A percentile compares a stretch with the other conserved stretches of the same genome.
Conservation (phyloP, 2,888 invertebrate genomes). For the Philaethria dido region DNA sequence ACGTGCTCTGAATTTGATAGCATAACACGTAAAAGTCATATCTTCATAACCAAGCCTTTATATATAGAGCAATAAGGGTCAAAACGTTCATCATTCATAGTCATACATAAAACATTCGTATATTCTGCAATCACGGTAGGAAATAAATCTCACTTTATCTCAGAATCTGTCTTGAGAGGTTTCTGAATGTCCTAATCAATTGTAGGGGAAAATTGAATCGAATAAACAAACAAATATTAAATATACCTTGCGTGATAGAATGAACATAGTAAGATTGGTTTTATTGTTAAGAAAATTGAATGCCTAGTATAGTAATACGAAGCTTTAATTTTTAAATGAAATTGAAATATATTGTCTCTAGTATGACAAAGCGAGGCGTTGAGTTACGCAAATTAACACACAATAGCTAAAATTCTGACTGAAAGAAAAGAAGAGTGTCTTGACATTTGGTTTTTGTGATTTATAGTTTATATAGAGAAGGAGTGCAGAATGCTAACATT, state of each 20-base stretch:
- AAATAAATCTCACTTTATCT: slow-evolving; percentile 42
- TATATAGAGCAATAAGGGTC: slow-evolving; percentile 24
- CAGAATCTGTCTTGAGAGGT: slow-evolving; percentile 34
- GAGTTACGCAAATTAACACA: too few relatives aligned
- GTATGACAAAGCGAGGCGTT: too few relatives aligned
- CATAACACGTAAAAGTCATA: slow-evolving; percentile 30
- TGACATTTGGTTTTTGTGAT: too few relatives aligned
- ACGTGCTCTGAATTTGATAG: slow-evolving; percentile 34
- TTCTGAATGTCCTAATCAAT: slow-evolving; percentile 37
- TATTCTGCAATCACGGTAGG: slow-evolving; percentile 26
- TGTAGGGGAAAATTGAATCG: slow-evolving; percentile 35
- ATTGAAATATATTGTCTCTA: too few relatives aligned
- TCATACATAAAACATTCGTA: slow-evolving; percentile 31
- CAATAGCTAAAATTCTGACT: too few relatives aligned
- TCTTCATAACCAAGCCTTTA: slow-evolving; percentile 28
- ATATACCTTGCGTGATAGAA: neutral
- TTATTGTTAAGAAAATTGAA: neutral
- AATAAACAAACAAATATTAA: neutral
- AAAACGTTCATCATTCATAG: slow-evolving; percentile 18
- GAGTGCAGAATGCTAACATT: too few relatives aligned
- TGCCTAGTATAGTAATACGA: neutral
- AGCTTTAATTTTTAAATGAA: too few relatives aligned
- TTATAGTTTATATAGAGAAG: too few relatives aligned
- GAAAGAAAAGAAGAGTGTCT: too few relatives aligned
- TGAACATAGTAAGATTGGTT: neutral